Evolutionary conservation across 1,140 invertebrate species (phyloP).

Genomic region (Musca vetustissima): DNA sequence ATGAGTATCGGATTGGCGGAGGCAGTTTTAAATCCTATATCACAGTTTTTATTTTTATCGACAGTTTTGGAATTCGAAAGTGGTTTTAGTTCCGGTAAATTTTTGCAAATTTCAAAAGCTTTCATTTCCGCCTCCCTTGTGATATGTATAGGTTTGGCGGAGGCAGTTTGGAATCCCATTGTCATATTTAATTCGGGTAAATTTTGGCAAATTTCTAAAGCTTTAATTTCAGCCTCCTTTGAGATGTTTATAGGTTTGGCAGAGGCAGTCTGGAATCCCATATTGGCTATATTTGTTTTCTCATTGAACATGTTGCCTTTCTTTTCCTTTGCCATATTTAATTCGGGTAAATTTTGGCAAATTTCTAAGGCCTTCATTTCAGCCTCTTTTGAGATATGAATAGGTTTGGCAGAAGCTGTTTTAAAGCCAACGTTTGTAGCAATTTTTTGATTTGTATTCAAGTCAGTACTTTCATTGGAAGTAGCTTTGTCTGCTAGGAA

Average conservation of each 20-base stretch:
- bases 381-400: not conserved
- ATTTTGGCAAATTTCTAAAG: not conserved
- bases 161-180: constrained; percentile 21
- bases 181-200: not conserved
- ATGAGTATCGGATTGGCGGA: too few relatives aligned
- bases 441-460: not conserved
- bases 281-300: not conserved
- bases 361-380: not conserved
- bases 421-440: not conserved
- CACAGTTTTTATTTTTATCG: too few relatives aligned
- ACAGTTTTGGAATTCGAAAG: too few relatives aligned
- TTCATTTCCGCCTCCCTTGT: constrained; percentile 3
- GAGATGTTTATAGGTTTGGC: constrained; percentile 20
- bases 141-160: constrained; percentile 17
- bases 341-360: constrained; percentile 20
- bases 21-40: too few relatives aligned
- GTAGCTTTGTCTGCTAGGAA: not conserved
- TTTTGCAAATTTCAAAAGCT: not conserved
- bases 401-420: constrained; percentile 4
- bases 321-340: not conserved
- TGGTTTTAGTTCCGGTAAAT: constrained; percentile 18
- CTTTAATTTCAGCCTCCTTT: not conserved
- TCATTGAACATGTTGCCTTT: not conserved
- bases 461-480: not conserved
- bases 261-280: constrained; percentile 23